phyloP scores from a whole-genome alignment of 2,113 vertebrate species.

The Cyanoramphus novaezelandiae region DNA sequence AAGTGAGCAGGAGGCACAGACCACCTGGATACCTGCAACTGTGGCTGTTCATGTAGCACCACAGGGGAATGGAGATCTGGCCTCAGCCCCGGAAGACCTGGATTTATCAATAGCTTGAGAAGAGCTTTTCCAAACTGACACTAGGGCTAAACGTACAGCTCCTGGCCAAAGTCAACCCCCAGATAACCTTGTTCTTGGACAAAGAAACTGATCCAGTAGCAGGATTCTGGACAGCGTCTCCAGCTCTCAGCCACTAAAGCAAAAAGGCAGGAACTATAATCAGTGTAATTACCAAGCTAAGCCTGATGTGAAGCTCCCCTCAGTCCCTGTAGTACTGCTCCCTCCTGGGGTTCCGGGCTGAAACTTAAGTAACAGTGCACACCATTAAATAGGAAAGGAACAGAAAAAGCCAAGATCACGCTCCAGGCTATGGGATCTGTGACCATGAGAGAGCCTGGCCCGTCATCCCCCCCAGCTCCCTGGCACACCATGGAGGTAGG shows the following conservation, averaged over 20 bases:
- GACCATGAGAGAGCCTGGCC: background rate
- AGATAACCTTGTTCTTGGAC: background rate
- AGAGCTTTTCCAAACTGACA: conserved; percentile 1
- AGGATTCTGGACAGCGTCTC: background rate
- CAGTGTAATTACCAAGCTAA: conserved; percentile 21
- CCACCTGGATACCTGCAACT: background rate
- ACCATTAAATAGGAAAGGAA: conserved; percentile 25
- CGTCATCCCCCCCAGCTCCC: conserved; percentile 26
- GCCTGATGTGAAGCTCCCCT: conserved; percentile 1
- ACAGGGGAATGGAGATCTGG: background rate
- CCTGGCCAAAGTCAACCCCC: background rate
- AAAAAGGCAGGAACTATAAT: conserved; percentile 33
- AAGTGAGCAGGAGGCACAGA: background rate
- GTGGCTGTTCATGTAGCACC: background rate
- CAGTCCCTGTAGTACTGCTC: conserved; percentile 32
- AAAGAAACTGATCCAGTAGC: background rate
- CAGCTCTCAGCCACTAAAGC: background rate
- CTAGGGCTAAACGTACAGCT: background rate
- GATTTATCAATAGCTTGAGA: conserved; percentile 42
- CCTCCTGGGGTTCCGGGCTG: conserved; percentile 40
- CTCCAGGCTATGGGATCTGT: background rate
- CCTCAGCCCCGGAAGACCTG: conserved; percentile 58
- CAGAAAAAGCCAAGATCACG: background rate
- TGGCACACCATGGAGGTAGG: background rate
- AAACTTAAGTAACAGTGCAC: conserved; percentile 54